Evolutionary conservation across 2,113 vertebrate species (phyloP).

Genomic region (Natator depressus): DNA sequence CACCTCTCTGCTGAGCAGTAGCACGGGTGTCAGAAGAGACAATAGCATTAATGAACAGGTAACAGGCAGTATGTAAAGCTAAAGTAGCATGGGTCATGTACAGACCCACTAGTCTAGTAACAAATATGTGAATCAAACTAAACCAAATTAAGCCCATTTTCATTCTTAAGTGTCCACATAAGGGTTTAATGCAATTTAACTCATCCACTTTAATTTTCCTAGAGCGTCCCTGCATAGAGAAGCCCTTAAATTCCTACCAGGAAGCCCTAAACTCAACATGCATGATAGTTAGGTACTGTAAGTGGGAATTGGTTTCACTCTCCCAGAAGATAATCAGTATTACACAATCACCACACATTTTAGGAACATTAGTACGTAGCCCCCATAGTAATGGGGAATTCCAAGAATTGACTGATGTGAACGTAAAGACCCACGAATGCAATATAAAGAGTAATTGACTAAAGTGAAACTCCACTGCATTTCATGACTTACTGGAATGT

Average conservation of each 20-base stretch:
- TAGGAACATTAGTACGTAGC: background rate
- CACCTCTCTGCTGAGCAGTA: background rate
- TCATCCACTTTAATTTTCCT: background rate
- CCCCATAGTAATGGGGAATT: background rate
- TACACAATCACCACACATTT: background rate
- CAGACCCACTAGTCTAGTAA: background rate
- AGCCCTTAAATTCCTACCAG: background rate
- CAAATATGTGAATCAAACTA: background rate
- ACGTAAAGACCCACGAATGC: conserved; percentile 26
- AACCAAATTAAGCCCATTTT: background rate
- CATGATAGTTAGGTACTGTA: background rate
- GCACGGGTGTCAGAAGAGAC: background rate
- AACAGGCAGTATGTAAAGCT: background rate
- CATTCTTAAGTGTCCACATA: background rate
- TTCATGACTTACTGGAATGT: background rate
- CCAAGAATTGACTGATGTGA: background rate
- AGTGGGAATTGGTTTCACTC: background rate
- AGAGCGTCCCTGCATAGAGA: background rate
- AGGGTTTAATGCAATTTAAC: background rate
- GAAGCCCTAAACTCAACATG: background rate
- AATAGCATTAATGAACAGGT: background rate
- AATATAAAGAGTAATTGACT: conserved; percentile 36
- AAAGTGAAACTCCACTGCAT: background rate
- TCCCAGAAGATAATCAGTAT: background rate
- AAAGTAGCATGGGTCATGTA: background rate